Base-by-base conservation (phyloP, 1,140 invertebrate species). In the Tetraneura akinire region DNA sequence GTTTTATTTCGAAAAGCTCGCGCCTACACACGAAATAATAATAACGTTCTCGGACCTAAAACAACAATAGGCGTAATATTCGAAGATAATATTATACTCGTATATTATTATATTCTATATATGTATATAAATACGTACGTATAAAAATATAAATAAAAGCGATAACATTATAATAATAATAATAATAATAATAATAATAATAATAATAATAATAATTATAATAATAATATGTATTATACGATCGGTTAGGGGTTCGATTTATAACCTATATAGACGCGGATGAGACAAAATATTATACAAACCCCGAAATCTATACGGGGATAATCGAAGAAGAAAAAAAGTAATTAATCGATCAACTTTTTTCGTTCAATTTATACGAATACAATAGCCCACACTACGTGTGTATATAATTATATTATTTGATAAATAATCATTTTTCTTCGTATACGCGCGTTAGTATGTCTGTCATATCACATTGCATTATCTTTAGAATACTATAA, bases 1-100 rank as follows among this genome's bases (percentile, higher is more conserved):
- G 18, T 37, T 51, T 73, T 74, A 74, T 74, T 74, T 55, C 21
- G n/a, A 74, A 74, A 74, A 74, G 51, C 9, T 74, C 9, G 29
- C 32, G 8, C 32, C 32, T 21, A 42, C n/a, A 3, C 23, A 29
- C 18, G n/a, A 26, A 0, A 29, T 49, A 73, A 53, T 32, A 74
- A 55, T 55, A 55, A 55, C 11, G 47, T 73, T 68, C 14, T 8
- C 23, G 29, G 57, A 42, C 3, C 18, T 42, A 37, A 10, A 6
- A 21, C 29, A 37, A 37, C 32, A 37, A 37, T 37, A 37, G 32
- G 32, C 8, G 32, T 37, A 37, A 29, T 64, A 37, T 64, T 64
- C 9, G 21, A 64, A 64, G 13, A 64, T n/a, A n/a, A 23, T 51
- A 14, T 51, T 18, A 6, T 32, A 23, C n/a, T n/a, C 37, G 37